Conservation (phyloP, 2,797 vertebrate species). For the Megalops cyprinoides region DNA sequence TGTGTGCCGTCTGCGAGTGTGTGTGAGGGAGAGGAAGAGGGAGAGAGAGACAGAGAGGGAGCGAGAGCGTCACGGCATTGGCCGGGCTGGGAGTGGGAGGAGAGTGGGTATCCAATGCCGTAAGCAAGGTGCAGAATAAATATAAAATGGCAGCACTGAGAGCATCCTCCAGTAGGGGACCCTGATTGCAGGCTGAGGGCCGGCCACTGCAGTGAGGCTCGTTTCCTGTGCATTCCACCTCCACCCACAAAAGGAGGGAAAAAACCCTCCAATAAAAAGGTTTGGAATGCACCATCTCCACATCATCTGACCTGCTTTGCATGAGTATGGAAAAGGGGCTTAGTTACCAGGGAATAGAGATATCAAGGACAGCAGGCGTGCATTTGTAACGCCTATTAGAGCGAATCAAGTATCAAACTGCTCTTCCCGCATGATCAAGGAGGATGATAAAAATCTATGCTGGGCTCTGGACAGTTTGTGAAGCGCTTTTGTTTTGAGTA, state of each 20-base stretch:
- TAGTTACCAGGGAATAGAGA: background rate
- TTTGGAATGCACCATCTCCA: background rate
- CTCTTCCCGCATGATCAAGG: background rate
- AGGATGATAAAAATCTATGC: background rate
- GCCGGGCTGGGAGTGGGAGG: slow-evolving; percentile 65
- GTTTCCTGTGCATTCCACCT: background rate
- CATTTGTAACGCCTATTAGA: background rate
- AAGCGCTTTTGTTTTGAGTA: background rate
- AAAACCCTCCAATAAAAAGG: background rate
- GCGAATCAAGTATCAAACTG: background rate
- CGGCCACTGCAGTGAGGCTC: background rate
- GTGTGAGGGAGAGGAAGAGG: slow-evolving; percentile 41
- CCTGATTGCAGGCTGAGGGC: slow-evolving; percentile 1
- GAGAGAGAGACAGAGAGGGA: slow-evolving; percentile 40
- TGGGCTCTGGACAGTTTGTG: background rate
- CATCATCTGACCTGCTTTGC: background rate
- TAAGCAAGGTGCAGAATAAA: slow-evolving; percentile 50
- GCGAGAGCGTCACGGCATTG: slow-evolving; percentile 61
- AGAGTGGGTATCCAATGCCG: slow-evolving; percentile 57
- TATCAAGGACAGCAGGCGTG: slow-evolving; percentile 2
- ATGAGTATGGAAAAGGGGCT: background rate
- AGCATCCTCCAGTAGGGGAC: slow-evolving; percentile 27
- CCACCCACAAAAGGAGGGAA: background rate
- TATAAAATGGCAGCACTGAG: slow-evolving; percentile 66
- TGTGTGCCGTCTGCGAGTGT: slow-evolving; percentile 48